These are phyloP conservation scores for Pachycephala philippinensis DNA, from an alignment of 2,113 vertebrate genomes.

Conservation along the genomic window DNA sequence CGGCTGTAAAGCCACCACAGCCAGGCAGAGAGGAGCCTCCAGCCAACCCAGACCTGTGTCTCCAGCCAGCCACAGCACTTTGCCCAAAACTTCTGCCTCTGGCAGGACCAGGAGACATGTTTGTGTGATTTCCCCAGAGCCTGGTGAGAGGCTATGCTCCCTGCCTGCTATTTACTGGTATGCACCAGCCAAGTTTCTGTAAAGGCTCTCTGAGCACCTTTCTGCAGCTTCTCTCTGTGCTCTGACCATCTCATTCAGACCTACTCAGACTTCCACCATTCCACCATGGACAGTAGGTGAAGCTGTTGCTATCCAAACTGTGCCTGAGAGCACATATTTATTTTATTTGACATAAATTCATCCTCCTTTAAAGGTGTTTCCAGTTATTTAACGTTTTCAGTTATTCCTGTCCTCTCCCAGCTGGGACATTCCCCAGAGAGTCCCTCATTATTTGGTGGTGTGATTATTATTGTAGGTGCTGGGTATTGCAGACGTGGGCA, in stretches of 20 bases:
- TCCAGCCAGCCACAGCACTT: neutral
- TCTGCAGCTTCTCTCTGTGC: neutral
- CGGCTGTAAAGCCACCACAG: neutral
- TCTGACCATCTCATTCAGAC: neutral
- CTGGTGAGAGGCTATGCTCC: neutral
- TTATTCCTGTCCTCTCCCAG: neutral
- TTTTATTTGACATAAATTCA: neutral
- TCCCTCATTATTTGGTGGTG: neutral
- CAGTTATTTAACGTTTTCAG: neutral
- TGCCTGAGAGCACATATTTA: rapidly evolving
- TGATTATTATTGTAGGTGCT: neutral
- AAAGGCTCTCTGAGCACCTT: neutral
- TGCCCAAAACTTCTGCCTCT: neutral
- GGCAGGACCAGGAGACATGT: neutral
- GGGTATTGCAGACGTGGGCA: rapidly evolving
- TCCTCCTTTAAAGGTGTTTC: neutral
- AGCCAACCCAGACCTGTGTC: neutral
- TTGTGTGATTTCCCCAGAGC: neutral
- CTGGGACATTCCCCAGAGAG: neutral
- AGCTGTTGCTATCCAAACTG: neutral
- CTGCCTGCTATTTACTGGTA: rapidly evolving
- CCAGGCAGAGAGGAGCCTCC: neutral
- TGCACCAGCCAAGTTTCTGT: neutral
- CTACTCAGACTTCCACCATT: neutral
- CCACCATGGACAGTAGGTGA: neutral